Base-by-base conservation (phyloP, 2,888 invertebrate genomes). In the Caradrina kadenii region DNA sequence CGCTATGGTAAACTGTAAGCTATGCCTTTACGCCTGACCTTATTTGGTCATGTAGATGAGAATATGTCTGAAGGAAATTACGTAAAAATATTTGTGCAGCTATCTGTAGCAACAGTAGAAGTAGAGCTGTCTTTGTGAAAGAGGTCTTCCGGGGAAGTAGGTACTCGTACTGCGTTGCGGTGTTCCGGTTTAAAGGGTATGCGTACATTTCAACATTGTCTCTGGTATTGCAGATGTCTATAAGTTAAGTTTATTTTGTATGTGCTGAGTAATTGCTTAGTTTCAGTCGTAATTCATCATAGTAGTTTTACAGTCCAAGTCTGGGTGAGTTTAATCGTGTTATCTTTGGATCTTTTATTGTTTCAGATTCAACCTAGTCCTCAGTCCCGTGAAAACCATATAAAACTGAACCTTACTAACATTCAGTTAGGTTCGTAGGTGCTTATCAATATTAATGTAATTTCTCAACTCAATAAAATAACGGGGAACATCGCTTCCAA, bases 1-100 rank as follows among this genome's bases (percentile, higher is more conserved):
- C 69, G 71, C 76, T 69, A 79, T 83, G 79, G 78, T 73, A 76
- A 60, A 58, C 52, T 39, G 11, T 39, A 55, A 10, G 13, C 15
- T 11, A 45, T 53, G 45, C 31, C 15, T 21, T 45, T 45, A 45
- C 26, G 19, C 22, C 19, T 26, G 11, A 22, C 48, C 21, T 35
- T 62, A 52, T 66, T 62, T 63, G 59, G 54, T 21, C 45, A 54
- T 63, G 35, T 42, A 19, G 45, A 17, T 45, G 4, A 49, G 31
- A 55, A 56, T 58, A 53, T 13, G 2, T n/a, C 49, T 22, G 52
- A 17, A 68, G 17, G 26, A 48, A 61, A 52, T 66, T 76, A 35
- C n/a, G 26, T 52, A 48, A 21, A 69, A 17, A 21, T 31, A 19
- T 54, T 54, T 53, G 15, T 53, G 21, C 35, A 19, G 4, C 0